Evolutionary conservation across 2,888 invertebrate genomes (phyloP).

Genomic region (Ptilodon capucinus): DNA sequence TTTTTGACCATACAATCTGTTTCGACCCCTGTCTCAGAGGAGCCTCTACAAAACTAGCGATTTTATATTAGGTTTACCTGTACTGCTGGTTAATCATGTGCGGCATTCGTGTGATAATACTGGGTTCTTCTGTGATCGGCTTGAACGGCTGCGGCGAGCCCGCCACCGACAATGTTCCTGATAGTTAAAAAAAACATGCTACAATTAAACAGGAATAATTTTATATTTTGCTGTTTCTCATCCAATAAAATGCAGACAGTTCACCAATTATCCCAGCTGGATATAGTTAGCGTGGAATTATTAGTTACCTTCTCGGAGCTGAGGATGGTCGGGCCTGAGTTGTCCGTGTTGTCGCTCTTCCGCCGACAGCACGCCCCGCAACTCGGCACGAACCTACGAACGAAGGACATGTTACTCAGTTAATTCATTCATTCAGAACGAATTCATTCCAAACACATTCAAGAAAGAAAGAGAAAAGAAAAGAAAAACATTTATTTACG

Average conservation of each 20-base stretch:
- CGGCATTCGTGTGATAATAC: conserved; percentile 78
- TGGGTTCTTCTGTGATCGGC: conserved; percentile 73
- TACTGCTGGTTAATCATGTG: conserved; percentile 78
- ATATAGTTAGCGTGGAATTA: background rate
- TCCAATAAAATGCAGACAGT: too few species aligned
- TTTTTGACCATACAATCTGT: too few species aligned
- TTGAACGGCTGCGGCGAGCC: conserved; percentile 79
- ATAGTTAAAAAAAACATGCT: background rate
- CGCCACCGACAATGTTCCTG: conserved; percentile 76
- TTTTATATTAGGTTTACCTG: too few species aligned
- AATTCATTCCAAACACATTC: too few species aligned
- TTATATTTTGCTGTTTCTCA: too few species aligned
- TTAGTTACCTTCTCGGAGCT: conserved; percentile 57
- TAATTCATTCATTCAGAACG: too few species aligned
- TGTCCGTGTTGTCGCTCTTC: conserved; percentile 50
- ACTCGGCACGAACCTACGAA: conserved; percentile 64
- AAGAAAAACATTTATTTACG: too few species aligned
- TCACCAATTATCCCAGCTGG: too few species aligned
- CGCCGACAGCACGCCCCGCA: conserved; percentile 59
- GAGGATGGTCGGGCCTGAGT: conserved; percentile 64
- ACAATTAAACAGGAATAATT: background rate
- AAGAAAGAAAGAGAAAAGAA: too few species aligned
- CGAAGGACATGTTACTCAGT: background rate
- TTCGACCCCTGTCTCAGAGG: too few species aligned
- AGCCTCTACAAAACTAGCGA: too few species aligned